Evolutionary conservation across 92 coral and sea anemone genomes (phyloP), one percentile per base, ranked within the genome.

Genomic region (Galaxea fascicularis): DNA sequence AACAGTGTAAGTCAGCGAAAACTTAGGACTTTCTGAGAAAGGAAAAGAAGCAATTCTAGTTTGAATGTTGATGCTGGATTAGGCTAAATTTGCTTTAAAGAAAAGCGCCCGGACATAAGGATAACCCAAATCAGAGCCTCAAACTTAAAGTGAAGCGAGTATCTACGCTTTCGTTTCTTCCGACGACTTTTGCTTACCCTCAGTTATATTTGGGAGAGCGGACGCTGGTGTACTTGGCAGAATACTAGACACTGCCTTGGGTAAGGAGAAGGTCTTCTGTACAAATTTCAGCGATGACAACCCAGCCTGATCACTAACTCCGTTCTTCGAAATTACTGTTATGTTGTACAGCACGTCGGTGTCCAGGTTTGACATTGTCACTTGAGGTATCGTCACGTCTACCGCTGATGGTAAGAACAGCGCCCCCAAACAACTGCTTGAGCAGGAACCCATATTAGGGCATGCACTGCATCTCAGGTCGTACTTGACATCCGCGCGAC

Each of bases 401-500:
- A 79, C 28, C 46, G 67, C 66, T 46, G 86, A 75, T 21, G 93
- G 89, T 85, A 66, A 68, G 31, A 86, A 64, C 14, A 73, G 83
- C 25, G 70, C 76, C 4, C 82, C 79, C 3, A 82, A 53, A 28
- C 89, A 85, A 46, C 58, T 75, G 21, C 53, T 35, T 25, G 29
- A 49, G 49, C 89, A 85, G 28, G 30, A 26, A 21, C 62, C 77
- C 41, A 16, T 21, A 16, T 71, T 69, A 39, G 56, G 47, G 82
- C 98, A 94, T 41, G 54, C 78, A 25, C 49, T 83, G 63, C 98
- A 94, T 53, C 39, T 63, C 54, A 94, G 21, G 27, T 79, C 82
- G 45, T 86, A 94, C 17, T 82, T 79, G 17, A 92, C 64, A 77
- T 94, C 95, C 22, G 77, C 71, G 25, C 95, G 95, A 73, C 98